Conservation (phyloP, 2,797 vertebrate genomes). For the Eurystomus glaucurus region DNA sequence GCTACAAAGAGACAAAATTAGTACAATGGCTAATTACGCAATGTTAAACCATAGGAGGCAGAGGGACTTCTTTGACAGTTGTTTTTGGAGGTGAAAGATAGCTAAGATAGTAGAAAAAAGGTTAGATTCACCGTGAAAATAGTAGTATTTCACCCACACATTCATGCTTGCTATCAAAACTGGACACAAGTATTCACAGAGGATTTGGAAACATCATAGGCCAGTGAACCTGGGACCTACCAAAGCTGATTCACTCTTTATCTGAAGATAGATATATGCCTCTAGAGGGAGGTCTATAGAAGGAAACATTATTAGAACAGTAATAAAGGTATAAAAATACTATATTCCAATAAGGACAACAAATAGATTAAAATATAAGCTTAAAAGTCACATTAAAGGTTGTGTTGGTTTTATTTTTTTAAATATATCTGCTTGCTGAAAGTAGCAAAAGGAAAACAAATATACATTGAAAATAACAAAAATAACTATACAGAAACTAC, state of each 20-base stretch:
- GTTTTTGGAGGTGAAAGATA: background rate
- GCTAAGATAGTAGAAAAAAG: background rate
- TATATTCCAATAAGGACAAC: background rate
- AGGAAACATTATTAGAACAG: background rate
- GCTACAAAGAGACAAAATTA: background rate
- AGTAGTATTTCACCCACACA: background rate
- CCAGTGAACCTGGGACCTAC: background rate
- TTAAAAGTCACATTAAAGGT: background rate
- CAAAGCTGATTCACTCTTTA: background rate
- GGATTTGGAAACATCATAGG: background rate
- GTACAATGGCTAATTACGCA: background rate
- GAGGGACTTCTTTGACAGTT: background rate
- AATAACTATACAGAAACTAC: background rate
- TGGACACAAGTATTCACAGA: background rate
- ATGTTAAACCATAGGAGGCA: background rate
- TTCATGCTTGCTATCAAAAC: background rate
- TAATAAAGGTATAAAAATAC: background rate
- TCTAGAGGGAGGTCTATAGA: background rate
- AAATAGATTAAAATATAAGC: background rate
- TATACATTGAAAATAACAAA: background rate
- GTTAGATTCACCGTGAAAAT: background rate
- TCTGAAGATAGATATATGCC: background rate
- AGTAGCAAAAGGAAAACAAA: background rate
- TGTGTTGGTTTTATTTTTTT: background rate
- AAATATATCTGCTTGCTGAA: background rate